Evolutionary conservation across 2,113 vertebrate species (phyloP), one percentile per base, ranked within the genome.

Genomic region (Eurystomus gularis): DNA sequence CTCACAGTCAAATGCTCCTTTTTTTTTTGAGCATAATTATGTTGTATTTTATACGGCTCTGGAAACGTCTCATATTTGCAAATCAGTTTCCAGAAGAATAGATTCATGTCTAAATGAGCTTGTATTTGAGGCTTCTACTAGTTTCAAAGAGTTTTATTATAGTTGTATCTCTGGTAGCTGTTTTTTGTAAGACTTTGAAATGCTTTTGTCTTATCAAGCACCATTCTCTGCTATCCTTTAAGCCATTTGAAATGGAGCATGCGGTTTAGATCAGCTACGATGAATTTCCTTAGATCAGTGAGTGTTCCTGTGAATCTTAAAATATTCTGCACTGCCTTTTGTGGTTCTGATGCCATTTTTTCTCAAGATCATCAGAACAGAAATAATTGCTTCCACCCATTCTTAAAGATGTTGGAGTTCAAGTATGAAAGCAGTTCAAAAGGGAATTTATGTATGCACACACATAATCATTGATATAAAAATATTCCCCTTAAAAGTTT

Each of bases 181-280:
- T 48, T 85, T 93, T 77, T 82, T 90, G 7, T 35, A 71, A 93
- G 76, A 80, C 82, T 92, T 88, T 54, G 77, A 92, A 93, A 94
- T 48, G 51, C 64, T 92, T 94, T 95, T 94, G 88, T 93, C 58
- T 93, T 93, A 77, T 29, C 65, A 77, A 88, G 71, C 21, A 7
- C 79, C 57, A 49, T 90, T 92, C 82, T 86, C 42, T 88, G 79
- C 57, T 88, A 19, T 82, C 80, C 64, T 91, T 82, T 78, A 91
- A 94, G 83, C 71, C 86, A 86, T 86, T 95, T 78, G 86, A 94
- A 96, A 71, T 86, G 39, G 88, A 94, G 31, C 77, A 88, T 55
- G 88, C 3, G 1, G 86, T 94, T 95, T 94, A 90, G 79, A 94
- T 93, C 82, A 94, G 57, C 55, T 92, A 39, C 20, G 31, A 93